Base-by-base conservation (phyloP, 2,113 vertebrate species). In the Elephas maximus region DNA sequence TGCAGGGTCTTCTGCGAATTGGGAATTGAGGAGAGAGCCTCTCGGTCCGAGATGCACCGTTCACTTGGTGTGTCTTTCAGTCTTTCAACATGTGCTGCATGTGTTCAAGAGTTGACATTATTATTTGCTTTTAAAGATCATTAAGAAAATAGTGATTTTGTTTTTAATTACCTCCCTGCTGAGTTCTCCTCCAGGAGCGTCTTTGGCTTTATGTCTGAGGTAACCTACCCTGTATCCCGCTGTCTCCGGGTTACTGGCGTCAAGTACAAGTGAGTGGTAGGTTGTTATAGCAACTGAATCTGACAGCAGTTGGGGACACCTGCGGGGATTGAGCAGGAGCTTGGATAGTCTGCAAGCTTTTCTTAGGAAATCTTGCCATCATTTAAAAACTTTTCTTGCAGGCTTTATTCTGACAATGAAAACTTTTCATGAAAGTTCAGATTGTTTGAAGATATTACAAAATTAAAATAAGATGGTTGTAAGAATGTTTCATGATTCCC, bases 251-350 rank as follows among this genome's bases (percentile, higher is more conserved):
- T 33, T 37, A 18, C 69, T 87, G 69, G 88, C 77, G 18, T 84
- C 48, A 97, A 96, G 87, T 48, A 65, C 73, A 62, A 84, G 57
- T 33, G 51, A 95, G 63, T 97, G 92, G 1, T 2, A 94, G 97
- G 96, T 65, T 95, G 91, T 96, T 89, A 91, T 89, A 91, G 95
- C 93, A 98, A 97, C 95, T 10, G 95, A n/a, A 87, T 85, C 69
- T 4, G 21, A 88, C 85, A 94, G 87, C 60, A 57, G 97, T 67
- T 69, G 44, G 76, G 67, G 93, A 90, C 89, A 93, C 57, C 91
- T 3, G 88, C 65, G 93, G 94, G 87, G 71, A 94, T 57, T 81
- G 88, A 37, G 90, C 74, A 37, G 94, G 85, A 97, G 92, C 45
- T 92, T 11, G 1, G 84, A 79, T 26, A 80, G 69, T 69, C 74